Evolutionary conservation across 2,888 invertebrate species (phyloP).

Genomic region (Dicranocentrus wangi): DNA sequence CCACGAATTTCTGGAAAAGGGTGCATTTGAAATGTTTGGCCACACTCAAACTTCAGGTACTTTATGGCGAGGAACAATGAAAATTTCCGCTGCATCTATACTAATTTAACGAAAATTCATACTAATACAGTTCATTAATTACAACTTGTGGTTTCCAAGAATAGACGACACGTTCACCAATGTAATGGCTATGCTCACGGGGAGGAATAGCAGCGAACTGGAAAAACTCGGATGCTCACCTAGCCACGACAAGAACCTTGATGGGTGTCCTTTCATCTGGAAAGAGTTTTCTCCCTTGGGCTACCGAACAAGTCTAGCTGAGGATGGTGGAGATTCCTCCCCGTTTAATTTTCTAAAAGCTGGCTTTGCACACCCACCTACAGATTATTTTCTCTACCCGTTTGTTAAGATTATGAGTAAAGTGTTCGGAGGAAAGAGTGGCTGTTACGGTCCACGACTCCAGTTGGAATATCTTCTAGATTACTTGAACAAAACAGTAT

Average conservation of each 20-base stretch:
- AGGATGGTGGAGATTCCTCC: conserved; percentile 5
- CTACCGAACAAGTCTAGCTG: background rate
- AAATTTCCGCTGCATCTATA: too few relatives aligned
- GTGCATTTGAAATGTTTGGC: background rate
- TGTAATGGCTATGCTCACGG: conserved; percentile 2
- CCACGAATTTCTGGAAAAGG: background rate
- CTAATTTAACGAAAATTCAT: too few relatives aligned
- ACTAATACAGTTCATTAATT: too few relatives aligned
- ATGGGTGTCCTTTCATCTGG: conserved; percentile 31
- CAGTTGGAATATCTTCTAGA: conserved; percentile 11
- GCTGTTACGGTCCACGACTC: background rate
- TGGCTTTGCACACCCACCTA: background rate
- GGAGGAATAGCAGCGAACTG: conserved; percentile 1
- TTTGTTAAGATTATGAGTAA: background rate
- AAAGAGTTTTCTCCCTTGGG: conserved; percentile 18
- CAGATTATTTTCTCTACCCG: background rate
- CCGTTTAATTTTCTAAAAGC: conserved; percentile 23
- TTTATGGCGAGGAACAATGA: too few relatives aligned
- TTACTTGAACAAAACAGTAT: background rate
- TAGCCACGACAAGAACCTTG: conserved; percentile 11
- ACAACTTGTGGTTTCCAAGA: background rate
- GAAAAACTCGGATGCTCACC: conserved; percentile 20
- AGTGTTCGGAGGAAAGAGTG: background rate
- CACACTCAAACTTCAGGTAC: background rate
- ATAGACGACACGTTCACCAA: background rate